These are phyloP conservation scores for Caenorhabditis virilis DNA, from an alignment of 2,888 invertebrate genomes.

Conservation along the genomic window DNA sequence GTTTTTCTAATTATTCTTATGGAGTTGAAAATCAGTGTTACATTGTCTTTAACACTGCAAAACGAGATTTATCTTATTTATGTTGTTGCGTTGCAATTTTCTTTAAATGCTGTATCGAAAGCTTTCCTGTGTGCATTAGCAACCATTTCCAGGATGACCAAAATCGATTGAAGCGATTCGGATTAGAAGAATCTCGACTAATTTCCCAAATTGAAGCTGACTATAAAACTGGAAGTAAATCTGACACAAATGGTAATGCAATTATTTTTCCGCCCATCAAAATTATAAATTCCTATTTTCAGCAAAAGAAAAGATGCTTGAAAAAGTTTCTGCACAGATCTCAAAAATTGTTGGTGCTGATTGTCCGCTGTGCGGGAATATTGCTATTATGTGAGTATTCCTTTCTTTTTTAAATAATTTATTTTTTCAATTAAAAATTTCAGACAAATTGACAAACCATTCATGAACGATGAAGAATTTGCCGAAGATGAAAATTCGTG, in stretches of 20 bases:
- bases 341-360: constrained; percentile 48
- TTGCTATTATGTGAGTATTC: constrained; percentile 48
- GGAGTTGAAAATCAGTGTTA: too few relatives aligned
- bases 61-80: too few relatives aligned
- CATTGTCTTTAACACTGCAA: too few relatives aligned
- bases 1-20: too few relatives aligned
- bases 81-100: too few relatives aligned
- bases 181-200: constrained; percentile 25
- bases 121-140: not conserved
- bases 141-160: not conserved
- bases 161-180: constrained; percentile 13
- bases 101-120: not conserved
- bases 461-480: constrained; percentile 55
- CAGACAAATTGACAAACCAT: constrained; percentile 56
- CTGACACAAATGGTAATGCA: not conserved
- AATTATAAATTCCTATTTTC: constrained; percentile 1
- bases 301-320: constrained; percentile 32
- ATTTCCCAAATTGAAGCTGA: constrained; percentile 32
- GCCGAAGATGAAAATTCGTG: constrained; percentile 50
- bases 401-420: not conserved
- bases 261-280: not conserved
- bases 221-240: constrained; percentile 19
- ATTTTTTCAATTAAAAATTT: too few relatives aligned
- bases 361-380: constrained; percentile 61
- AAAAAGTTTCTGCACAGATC: constrained; percentile 34